phyloP scores from a whole-genome alignment of 2,888 invertebrate species.

The Ischnura elegans region DNA sequence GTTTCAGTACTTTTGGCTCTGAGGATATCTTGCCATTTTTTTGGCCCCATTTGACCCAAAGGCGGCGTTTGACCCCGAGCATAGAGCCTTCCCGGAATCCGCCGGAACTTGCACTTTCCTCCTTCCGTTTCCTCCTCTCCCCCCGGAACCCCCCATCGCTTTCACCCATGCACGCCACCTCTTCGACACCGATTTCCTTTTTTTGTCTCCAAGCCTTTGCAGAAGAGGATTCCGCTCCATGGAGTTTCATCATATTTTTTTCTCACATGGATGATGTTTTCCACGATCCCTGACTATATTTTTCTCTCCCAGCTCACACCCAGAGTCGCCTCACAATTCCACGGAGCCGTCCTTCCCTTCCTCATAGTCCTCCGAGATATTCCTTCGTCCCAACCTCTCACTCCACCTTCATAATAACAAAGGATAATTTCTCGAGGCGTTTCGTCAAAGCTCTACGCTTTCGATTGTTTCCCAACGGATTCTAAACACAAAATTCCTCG shows the following conservation, averaged over 20 bases:
- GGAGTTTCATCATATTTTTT: conserved; percentile 15
- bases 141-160: too few relatives aligned
- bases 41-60: background rate
- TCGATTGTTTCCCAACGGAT: conserved; percentile 18
- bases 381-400: background rate
- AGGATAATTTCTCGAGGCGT: conserved; percentile 19
- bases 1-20: background rate
- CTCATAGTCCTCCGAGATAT: background rate
- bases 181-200: background rate
- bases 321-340: background rate
- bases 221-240: background rate
- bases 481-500: background rate
- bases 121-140: background rate
- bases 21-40: background rate
- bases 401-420: conserved; percentile 1
- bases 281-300: background rate
- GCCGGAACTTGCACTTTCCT: conserved; percentile 18
- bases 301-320: background rate
- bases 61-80: background rate
- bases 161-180: background rate
- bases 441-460: background rate
- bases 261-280: background rate
- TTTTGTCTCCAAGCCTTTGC: background rate
- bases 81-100: background rate
- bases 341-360: background rate